These are phyloP conservation scores for Spatula clypeata DNA, from an alignment of 2,797 vertebrate species.

Conservation along the genomic window DNA sequence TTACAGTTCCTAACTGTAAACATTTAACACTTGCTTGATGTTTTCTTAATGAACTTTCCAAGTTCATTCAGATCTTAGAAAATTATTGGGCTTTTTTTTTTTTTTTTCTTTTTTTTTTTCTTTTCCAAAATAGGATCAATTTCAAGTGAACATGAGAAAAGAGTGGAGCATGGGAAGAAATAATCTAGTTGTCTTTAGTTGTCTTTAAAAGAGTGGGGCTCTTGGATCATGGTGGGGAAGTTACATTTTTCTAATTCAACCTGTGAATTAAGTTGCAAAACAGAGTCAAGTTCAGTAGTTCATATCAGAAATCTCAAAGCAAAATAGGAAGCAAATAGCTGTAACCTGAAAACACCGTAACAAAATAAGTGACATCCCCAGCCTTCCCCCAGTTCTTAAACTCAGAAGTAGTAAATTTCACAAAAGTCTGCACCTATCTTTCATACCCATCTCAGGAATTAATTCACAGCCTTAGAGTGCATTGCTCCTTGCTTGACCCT, in stretches of 20 bases:
- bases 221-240: neutral
- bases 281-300: neutral
- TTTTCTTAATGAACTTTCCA: neutral
- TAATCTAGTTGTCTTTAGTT: neutral
- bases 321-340: rapidly evolving
- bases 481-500: neutral
- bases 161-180: neutral
- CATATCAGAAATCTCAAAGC: neutral
- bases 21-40: neutral
- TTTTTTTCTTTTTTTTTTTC: neutral
- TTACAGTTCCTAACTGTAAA: neutral
- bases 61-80: neutral
- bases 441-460: neutral
- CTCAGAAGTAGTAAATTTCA: neutral
- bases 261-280: neutral
- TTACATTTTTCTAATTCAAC: neutral
- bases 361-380: neutral
- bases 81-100: neutral
- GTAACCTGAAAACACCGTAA: neutral
- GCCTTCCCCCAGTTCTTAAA: neutral
- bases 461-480: neutral
- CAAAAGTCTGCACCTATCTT: neutral
- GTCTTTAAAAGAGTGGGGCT: neutral
- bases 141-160: neutral
- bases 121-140: neutral